Evolutionary conservation across 1,140 invertebrate species (phyloP).

Genomic region (Nylanderia fulva): DNA sequence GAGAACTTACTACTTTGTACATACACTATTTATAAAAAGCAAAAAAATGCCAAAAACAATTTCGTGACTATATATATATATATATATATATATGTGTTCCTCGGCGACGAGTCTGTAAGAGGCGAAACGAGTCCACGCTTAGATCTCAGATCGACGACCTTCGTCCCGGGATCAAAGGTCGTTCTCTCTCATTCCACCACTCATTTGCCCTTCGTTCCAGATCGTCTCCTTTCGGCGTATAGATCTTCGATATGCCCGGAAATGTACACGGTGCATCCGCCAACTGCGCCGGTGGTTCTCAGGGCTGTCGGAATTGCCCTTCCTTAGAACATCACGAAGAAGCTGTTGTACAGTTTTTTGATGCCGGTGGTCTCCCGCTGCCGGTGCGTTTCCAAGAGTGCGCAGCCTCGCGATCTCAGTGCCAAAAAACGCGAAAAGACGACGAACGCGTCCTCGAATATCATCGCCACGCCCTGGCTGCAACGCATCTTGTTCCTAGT

Average conservation of each 20-base stretch:
- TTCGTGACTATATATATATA: background rate
- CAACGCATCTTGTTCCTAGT: conserved; percentile 82
- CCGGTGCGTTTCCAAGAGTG: conserved; percentile 91
- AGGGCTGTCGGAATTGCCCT: conserved; percentile 56
- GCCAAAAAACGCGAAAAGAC: conserved; percentile 85
- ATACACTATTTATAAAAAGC: background rate
- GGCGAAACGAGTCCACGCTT: conserved; percentile 27
- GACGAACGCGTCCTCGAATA: conserved; percentile 84
- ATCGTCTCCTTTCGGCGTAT: conserved; percentile 41
- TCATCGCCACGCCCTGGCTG: conserved; percentile 83
- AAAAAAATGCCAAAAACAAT: conserved; percentile 18
- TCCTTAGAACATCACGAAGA: conserved; percentile 93
- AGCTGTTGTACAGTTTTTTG: conserved; percentile 94
- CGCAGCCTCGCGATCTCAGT: conserved; percentile 85
- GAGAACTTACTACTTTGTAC: conserved; percentile 11
- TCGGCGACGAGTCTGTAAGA: conserved; percentile 18
- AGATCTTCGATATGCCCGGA: conserved; percentile 49
- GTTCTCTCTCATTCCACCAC: conserved; percentile 34
- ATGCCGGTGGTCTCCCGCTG: conserved; percentile 93
- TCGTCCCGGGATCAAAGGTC: conserved; percentile 2
- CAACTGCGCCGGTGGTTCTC: conserved; percentile 47
- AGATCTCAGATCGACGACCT: conserved; percentile 7
- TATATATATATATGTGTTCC: too few relatives aligned
- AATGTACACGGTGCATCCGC: conserved; percentile 70
- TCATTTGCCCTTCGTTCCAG: conserved; percentile 27